Evolutionary conservation across 2,888 invertebrate genomes (phyloP), one percentile per base, ranked within the genome.

Genomic region (Ferdinandea cuprea): DNA sequence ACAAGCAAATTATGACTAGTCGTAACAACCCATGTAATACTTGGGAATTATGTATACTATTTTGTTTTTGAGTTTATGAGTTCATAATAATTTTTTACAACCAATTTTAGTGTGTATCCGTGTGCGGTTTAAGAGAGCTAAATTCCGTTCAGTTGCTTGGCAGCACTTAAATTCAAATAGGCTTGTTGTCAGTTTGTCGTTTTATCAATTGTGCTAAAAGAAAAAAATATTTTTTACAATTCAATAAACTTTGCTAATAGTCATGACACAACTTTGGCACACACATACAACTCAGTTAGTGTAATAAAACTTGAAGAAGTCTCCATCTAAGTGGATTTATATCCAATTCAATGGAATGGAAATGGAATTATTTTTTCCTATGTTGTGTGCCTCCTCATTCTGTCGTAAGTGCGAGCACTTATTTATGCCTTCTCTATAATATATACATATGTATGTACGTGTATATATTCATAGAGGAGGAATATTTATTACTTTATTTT

Each of bases 401-500:
- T 28, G 42, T 35, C 46, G 35, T 68, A 15, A 25, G 46, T 42
- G 35, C 8, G 59, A n/a, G 17, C 44, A 28, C 30, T 19, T 28
- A 44, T 44, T 58, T 30, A 44, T 17, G 40, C 40, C 11, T 56
- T 25, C 40, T 30, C 25, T 9, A 30, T 8, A 21, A 19, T 6
- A 15, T 19, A 42, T 1, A 1, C 9, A 9, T 9, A 17, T 42
- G 9, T 8, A 1, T 17, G 19, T 11, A 30, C n/a, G 8, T 9
- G 28, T 28, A 6, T 25, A 13, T 58, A 15, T 30, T 35, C 35
- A 35, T 25, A 63, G 48, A 25, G 32, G 56, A 25, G 28, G 9
- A 54, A 66, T 63, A 65, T 81, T 76, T 72, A 77, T 77, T 66
- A 66, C 76, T 81, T 65, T 76, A 76, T 81, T 76, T 71, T 74